phyloP scores from a whole-genome alignment of 2,113 vertebrate genomes.

The Atrichornis clamosus region DNA sequence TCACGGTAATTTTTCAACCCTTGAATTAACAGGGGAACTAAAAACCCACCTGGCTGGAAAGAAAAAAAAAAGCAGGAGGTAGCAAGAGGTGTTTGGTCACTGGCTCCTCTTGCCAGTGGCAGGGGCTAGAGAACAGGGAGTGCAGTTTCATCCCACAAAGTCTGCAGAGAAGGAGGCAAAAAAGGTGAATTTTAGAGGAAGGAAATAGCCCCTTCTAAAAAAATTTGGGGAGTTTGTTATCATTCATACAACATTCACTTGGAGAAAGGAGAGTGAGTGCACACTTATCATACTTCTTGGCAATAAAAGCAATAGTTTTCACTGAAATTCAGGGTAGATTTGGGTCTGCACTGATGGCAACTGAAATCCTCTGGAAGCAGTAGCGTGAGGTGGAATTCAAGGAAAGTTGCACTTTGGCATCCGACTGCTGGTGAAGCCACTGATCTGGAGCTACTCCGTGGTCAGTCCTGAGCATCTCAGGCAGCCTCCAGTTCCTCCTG shows the following conservation, averaged over 20 bases:
- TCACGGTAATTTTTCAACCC: constrained; percentile 60
- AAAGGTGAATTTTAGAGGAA: neutral
- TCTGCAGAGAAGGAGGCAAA: neutral
- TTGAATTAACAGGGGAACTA: constrained; percentile 19
- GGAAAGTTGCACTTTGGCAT: neutral
- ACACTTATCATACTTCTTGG: neutral
- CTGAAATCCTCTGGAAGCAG: neutral
- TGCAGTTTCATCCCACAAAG: neutral
- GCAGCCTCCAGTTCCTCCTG: neutral
- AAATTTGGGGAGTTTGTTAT: neutral
- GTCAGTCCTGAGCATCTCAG: neutral
- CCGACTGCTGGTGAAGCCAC: neutral
- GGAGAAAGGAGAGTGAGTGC: neutral
- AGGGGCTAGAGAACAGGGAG: neutral
- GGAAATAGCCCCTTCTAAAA: neutral
- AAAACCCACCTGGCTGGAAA: constrained; percentile 21
- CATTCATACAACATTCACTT: neutral
- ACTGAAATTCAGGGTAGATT: constrained; percentile 36
- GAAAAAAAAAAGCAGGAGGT: neutral
- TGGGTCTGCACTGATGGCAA: constrained; percentile 5
- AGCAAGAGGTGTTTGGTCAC: neutral
- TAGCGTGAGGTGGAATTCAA: neutral
- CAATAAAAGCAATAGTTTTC: constrained; percentile 65
- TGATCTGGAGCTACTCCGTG: neutral
- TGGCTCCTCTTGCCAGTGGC: neutral